Conservation (phyloP, 2,888 invertebrate genomes). For the Thelaira solivaga region DNA sequence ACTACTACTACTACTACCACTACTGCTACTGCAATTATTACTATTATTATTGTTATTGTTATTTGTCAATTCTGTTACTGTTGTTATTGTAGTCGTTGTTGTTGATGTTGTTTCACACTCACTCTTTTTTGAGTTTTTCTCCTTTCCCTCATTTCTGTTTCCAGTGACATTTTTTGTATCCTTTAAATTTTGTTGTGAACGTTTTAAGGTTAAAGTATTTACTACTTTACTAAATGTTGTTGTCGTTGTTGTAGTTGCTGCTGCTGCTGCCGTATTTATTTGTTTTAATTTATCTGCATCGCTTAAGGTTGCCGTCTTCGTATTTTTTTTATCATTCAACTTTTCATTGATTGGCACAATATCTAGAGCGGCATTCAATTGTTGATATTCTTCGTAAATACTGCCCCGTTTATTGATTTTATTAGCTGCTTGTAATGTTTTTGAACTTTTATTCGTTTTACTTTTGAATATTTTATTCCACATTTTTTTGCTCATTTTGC, state of each 20-base stretch:
- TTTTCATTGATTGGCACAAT: conserved; percentile 61
- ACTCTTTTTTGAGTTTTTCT: conserved; percentile 30
- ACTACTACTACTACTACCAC: not conserved
- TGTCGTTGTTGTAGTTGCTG: conserved; percentile 15
- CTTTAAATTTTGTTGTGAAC: conserved; percentile 44
- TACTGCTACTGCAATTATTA: not conserved
- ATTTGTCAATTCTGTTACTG: conserved; percentile 37
- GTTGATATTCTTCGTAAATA: conserved; percentile 73
- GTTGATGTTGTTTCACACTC: conserved; percentile 38
- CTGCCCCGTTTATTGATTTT: conserved; percentile 71
- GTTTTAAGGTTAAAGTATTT: conserved; percentile 45
- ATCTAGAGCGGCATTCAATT: conserved; percentile 68
- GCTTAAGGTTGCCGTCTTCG: not conserved
- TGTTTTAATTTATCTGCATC: not conserved
- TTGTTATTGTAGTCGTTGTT: conserved; percentile 34
- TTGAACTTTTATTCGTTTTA: conserved; percentile 70
- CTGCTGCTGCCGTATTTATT: not conserved
- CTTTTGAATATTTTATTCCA: conserved; percentile 76
- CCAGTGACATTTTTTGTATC: conserved; percentile 2
- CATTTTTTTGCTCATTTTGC: conserved; percentile 76
- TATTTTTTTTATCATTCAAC: conserved; percentile 53
- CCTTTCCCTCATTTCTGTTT: conserved; percentile 29
- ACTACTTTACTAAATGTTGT: conserved; percentile 53
- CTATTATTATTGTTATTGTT: conserved; percentile 16
- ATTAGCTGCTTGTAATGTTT: conserved; percentile 60